Percentiles rank a stretch among this genome's conserved stretches.
These are phyloP conservation scores for Mythimna vitellina DNA, from an alignment of 2,888 invertebrate species.

Conservation along the genomic window DNA sequence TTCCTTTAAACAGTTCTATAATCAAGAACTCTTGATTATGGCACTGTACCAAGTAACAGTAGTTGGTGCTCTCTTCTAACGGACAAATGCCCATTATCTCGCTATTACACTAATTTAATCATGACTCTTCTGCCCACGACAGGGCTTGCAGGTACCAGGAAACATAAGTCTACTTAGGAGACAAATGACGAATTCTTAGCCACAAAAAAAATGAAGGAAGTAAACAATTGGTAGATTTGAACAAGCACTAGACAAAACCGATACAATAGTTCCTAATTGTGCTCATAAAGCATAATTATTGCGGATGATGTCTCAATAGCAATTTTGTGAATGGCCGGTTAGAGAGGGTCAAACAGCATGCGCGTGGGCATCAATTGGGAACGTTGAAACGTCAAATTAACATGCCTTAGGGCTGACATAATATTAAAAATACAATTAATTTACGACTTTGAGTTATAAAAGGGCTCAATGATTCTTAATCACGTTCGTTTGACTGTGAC, in stretches of 20 bases:
- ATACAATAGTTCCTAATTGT: conserved; percentile 57
- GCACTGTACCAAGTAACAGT: neutral
- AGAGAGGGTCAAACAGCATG: conserved; percentile 79
- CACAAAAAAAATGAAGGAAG: neutral
- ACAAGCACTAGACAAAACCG: conserved; percentile 28
- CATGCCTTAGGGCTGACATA: conserved; percentile 76
- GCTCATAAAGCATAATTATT: conserved; percentile 75
- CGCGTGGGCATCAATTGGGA: conserved; percentile 88
- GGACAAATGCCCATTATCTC: conserved; percentile 18
- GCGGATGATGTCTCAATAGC: conserved; percentile 86
- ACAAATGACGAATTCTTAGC: neutral
- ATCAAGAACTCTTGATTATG: neutral
- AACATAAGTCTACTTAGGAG: neutral
- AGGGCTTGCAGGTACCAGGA: conserved; percentile 12
- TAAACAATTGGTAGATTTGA: neutral
- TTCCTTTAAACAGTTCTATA: neutral
- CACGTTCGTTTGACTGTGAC: conserved; percentile 23
- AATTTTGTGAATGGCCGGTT: conserved; percentile 81
- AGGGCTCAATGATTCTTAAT: conserved; percentile 49
- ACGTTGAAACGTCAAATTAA: conserved; percentile 85
- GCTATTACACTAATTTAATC: conserved; percentile 45
- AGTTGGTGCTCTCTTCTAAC: neutral
- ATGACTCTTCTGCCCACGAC: conserved; percentile 10
- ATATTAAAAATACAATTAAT: conserved; percentile 56
- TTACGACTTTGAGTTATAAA: conserved; percentile 43